Evolutionary conservation across 2,888 invertebrate species (phyloP).

Genomic region (Chrysopilus asiliformis): DNA sequence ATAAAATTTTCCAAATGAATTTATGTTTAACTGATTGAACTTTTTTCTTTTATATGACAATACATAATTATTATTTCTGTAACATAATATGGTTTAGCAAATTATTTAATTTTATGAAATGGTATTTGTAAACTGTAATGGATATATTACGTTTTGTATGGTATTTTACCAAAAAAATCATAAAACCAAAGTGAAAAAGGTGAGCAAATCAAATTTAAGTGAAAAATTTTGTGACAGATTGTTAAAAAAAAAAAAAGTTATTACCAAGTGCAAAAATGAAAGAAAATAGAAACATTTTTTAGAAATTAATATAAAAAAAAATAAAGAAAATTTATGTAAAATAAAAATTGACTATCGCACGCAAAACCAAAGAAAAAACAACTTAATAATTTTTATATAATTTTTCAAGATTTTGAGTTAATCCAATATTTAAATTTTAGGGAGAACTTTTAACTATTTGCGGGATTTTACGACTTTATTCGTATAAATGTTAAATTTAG

Average conservation of each 20-base stretch:
- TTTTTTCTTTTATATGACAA: not conserved
- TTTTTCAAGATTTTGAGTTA: too few species aligned
- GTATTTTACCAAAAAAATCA: constrained; percentile 41
- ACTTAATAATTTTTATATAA: too few species aligned
- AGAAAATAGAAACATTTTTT: not conserved
- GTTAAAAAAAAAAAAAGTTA: not conserved
- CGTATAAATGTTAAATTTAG: too few species aligned
- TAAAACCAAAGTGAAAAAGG: constrained; percentile 8
- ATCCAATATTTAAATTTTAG: too few species aligned
- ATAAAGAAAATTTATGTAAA: constrained; percentile 1
- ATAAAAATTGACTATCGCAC: too few species aligned
- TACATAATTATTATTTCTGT: too few species aligned
- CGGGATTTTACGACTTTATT: too few species aligned
- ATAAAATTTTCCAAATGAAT: not conserved
- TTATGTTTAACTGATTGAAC: not conserved
- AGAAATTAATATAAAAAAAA: constrained; percentile 1
- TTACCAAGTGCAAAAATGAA: not conserved
- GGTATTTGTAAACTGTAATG: constrained; percentile 39
- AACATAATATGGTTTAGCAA: too few species aligned
- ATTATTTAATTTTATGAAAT: not conserved
- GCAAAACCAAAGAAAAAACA: too few species aligned
- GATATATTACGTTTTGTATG: constrained; percentile 44
- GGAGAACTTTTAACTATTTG: too few species aligned
- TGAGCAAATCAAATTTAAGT: not conserved
- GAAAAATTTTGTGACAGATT: not conserved